Evolutionary conservation across 2,888 invertebrate genomes (phyloP).

Genomic region (Synanthedon myopaeformis): DNA sequence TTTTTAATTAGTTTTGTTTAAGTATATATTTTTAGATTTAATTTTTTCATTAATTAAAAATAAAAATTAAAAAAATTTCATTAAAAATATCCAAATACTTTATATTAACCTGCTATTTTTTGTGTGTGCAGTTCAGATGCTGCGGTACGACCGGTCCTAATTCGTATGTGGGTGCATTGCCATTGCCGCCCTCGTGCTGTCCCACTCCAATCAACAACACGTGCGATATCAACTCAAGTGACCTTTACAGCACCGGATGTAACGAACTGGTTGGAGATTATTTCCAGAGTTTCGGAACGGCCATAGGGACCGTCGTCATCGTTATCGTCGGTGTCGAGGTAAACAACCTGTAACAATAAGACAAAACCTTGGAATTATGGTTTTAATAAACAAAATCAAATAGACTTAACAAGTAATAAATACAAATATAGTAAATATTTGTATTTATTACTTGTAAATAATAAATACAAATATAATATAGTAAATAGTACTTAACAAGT

Average conservation of each 20-base stretch:
- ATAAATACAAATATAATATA: too few relatives aligned
- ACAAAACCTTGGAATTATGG: too few relatives aligned
- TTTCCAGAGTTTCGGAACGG: conserved; percentile 28
- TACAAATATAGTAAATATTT: too few relatives aligned
- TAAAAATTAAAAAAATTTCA: too few relatives aligned
- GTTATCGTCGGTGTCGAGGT: conserved; percentile 36
- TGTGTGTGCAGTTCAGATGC: conserved; percentile 34
- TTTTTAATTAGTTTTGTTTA: too few relatives aligned
- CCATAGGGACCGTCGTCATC: conserved; percentile 23
- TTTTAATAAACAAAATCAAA: too few relatives aligned
- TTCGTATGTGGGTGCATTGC: conserved; percentile 17
- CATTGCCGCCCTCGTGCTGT: conserved; percentile 25
- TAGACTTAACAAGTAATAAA: too few relatives aligned
- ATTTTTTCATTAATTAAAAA: too few relatives aligned
- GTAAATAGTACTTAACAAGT: too few relatives aligned
- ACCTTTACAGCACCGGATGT: conserved; percentile 36
- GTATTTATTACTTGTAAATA: too few relatives aligned
- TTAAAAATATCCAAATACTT: neutral
- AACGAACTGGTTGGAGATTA: conserved; percentile 17
- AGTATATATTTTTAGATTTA: neutral
- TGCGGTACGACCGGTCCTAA: conserved; percentile 35
- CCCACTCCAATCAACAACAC: conserved; percentile 4
- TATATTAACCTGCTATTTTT: conserved; percentile 1
- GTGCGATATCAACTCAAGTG: conserved; percentile 17
- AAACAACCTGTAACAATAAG: too few relatives aligned